A percentile compares a stretch with the other conserved stretches of the same genome.
Evolutionary conservation across 1,140 invertebrate species (phyloP).

Genomic region (Tetragonula clypearis): DNA sequence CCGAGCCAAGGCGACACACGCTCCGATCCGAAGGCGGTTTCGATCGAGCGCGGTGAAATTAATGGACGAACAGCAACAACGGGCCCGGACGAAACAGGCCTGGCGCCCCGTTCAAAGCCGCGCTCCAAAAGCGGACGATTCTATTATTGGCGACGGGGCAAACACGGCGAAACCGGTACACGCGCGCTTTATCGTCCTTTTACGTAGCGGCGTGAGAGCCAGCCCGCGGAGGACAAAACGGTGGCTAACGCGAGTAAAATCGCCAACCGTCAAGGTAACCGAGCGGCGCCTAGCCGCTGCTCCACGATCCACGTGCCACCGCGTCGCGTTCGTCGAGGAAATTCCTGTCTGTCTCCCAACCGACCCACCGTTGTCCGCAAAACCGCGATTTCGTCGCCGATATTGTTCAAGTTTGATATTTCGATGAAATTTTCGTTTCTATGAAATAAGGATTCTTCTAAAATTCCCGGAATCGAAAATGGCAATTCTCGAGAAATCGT

Average conservation of each 20-base stretch:
- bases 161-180: conserved; percentile 57
- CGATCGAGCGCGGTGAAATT: conserved; percentile 40
- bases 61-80: conserved; percentile 6
- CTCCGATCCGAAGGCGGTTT: conserved; percentile 7
- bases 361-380: too few relatives aligned
- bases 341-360: too few relatives aligned
- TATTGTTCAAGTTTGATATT: too few relatives aligned
- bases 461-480: too few relatives aligned
- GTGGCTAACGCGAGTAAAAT: conserved; percentile 43
- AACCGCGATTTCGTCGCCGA: too few relatives aligned
- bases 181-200: conserved; percentile 62
- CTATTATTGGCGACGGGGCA: conserved; percentile 66
- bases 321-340: not conserved
- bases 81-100: conserved; percentile 26
- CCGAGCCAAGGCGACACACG: conserved; percentile 25
- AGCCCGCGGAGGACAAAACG: conserved; percentile 50
- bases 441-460: too few relatives aligned
- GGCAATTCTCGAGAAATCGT: conserved; percentile 19
- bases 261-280: conserved; percentile 59
- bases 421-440: too few relatives aligned
- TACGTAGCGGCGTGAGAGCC: conserved; percentile 52
- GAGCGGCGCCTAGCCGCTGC: not conserved
- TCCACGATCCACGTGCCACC: conserved; percentile 17
- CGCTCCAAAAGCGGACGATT: conserved; percentile 66
- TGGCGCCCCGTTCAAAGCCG: conserved; percentile 52